phyloP scores from a whole-genome alignment of 2,888 invertebrate species.

The Parnassius smintheus region DNA sequence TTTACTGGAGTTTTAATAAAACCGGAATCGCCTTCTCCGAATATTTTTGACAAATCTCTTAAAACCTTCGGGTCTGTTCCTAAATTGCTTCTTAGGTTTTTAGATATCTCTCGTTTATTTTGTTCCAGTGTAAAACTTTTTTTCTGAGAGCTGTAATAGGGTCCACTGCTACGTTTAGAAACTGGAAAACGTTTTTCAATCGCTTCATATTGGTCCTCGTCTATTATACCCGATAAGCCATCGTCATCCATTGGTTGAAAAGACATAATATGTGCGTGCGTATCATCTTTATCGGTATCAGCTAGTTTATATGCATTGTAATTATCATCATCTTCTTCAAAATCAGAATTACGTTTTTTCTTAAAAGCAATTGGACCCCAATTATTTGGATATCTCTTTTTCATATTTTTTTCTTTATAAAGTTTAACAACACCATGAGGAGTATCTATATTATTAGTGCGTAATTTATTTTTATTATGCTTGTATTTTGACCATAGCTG shows the following conservation, averaged over 20 bases:
- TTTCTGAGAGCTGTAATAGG: constrained; percentile 51
- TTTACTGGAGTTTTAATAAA: constrained; percentile 78
- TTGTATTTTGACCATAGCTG: constrained; percentile 82
- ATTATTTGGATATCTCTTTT: constrained; percentile 68
- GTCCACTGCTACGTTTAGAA: constrained; percentile 83
- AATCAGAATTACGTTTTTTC: constrained; percentile 69
- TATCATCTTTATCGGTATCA: constrained; percentile 68
- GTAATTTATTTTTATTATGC: constrained; percentile 53
- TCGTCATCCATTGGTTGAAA: constrained; percentile 75
- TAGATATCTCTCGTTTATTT: constrained; percentile 56
- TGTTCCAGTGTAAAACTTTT: constrained; percentile 58
- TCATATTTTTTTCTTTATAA: constrained; percentile 71
- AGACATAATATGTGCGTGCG: constrained; percentile 70
- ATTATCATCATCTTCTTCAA: constrained; percentile 51
- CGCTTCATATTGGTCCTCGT: constrained; percentile 66
- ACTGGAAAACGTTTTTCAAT: constrained; percentile 84
- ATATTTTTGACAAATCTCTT: constrained; percentile 85
- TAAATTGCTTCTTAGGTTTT: constrained; percentile 62
- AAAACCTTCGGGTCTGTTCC: constrained; percentile 87
- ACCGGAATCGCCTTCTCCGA: constrained; percentile 72
- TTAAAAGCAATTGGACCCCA: constrained; percentile 79
- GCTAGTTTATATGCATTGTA: constrained; percentile 61
- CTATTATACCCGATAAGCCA: constrained; percentile 57
- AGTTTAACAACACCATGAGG: constrained; percentile 71
- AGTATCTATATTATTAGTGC: constrained; percentile 54